Percentiles rank a stretch among this genome's conserved stretches.
Evolutionary conservation across 2,797 vertebrate genomes (phyloP).

Genomic region (Botia kubotai): DNA sequence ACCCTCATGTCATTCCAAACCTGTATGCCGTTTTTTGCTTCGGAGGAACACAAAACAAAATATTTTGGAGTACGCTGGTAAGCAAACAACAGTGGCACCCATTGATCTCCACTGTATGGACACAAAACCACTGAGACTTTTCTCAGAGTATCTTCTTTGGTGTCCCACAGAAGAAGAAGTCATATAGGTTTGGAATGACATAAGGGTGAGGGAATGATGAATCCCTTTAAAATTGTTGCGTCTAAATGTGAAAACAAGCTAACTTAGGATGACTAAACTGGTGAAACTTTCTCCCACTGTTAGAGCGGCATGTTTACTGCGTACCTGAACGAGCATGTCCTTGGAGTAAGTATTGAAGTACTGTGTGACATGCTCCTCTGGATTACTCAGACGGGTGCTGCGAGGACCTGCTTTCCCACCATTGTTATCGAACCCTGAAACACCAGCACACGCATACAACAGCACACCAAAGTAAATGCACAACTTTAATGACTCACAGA

Average conservation of each 20-base stretch:
- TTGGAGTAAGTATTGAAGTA: slow-evolving; percentile 98
- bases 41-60: no score
- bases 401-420: slow-evolving; percentile 90
- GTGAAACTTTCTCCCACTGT: not conserved
- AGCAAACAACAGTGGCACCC: no score
- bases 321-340: slow-evolving; percentile 95
- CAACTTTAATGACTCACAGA: not conserved
- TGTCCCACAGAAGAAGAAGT: no score
- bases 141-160: no score
- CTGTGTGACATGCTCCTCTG: slow-evolving; percentile 93
- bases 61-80: no score
- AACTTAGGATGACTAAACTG: not conserved
- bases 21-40: no score
- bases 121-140: no score
- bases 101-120: no score
- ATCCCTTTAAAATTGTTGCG: not conserved
- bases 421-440: slow-evolving; percentile 94
- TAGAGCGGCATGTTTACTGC: not conserved
- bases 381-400: slow-evolving; percentile 94
- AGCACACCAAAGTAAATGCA: slow-evolving; percentile 5
- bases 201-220: no score
- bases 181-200: no score
- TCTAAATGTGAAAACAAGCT: not conserved
- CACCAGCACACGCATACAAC: slow-evolving; percentile 29
- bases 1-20: no score